phyloP scores from a whole-genome alignment of 1,140 invertebrate species.

The Zaprionus africanus region DNA sequence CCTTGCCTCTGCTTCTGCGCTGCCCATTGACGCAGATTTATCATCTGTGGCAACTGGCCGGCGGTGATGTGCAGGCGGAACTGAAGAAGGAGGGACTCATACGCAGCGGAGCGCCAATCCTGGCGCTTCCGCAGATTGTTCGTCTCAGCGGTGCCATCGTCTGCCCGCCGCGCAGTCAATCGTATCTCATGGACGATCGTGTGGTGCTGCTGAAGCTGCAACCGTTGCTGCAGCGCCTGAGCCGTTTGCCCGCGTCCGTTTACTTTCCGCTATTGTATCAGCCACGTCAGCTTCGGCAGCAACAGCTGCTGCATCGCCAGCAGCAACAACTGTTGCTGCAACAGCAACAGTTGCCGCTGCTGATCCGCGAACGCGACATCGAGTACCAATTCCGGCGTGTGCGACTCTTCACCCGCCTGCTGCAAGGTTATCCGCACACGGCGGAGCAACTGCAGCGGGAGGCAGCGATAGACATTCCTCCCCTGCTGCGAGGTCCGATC shows the following conservation, averaged over 20 bases:
- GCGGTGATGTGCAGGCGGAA: slow-evolving; percentile 95
- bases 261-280: slow-evolving; percentile 91
- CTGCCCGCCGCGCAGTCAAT: slow-evolving; percentile 90
- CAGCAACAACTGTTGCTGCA: slow-evolving; percentile 58
- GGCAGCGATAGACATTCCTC: slow-evolving; percentile 95
- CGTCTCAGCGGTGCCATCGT: slow-evolving; percentile 92
- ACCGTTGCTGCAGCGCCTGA: slow-evolving; percentile 91
- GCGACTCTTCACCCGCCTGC: slow-evolving; percentile 92
- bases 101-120: slow-evolving; percentile 91
- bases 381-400: slow-evolving; percentile 98
- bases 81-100: slow-evolving; percentile 96
- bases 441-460: slow-evolving; percentile 92
- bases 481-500: slow-evolving; percentile 93
- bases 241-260: slow-evolving; percentile 90
- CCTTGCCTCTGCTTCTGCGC: slow-evolving; percentile 55
- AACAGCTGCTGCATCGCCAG: slow-evolving; percentile 57
- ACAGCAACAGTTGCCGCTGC: slow-evolving; percentile 90
- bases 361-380: slow-evolving; percentile 97
- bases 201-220: slow-evolving; percentile 93
- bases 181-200: slow-evolving; percentile 91
- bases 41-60: slow-evolving; percentile 97
- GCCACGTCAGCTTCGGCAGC: slow-evolving; percentile 54
- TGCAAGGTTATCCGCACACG: slow-evolving; percentile 95
- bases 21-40: slow-evolving; percentile 91
- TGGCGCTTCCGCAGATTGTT: slow-evolving; percentile 92